Evolutionary conservation across 2,113 vertebrate species (phyloP).

Genomic region (Bufo bufo): DNA sequence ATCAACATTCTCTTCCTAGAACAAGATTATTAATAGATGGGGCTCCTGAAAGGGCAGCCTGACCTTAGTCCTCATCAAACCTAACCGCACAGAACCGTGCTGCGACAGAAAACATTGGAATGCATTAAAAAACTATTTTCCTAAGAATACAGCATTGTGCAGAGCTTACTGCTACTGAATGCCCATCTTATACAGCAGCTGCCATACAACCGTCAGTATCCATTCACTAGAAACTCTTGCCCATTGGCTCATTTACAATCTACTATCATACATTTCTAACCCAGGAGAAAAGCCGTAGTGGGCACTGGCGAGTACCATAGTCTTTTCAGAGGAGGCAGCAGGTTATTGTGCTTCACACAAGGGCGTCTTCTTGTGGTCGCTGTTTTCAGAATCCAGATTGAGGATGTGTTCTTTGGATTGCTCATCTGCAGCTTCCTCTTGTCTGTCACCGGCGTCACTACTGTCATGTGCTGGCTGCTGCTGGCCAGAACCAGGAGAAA

Average conservation of each 20-base stretch:
- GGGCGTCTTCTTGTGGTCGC: neutral
- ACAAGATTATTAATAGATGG: conserved; percentile 37
- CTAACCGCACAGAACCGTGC: neutral
- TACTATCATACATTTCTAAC: too few species aligned
- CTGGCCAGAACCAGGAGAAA: neutral
- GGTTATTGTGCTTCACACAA: conserved; percentile 13
- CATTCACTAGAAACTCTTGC: neutral
- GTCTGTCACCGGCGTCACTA: neutral
- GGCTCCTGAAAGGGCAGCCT: conserved; percentile 17
- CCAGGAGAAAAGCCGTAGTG: neutral
- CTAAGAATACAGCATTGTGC: neutral
- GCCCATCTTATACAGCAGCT: neutral
- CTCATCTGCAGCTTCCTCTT: conserved; percentile 3
- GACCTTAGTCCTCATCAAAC: conserved; percentile 4
- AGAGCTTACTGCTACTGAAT: neutral
- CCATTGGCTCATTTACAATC: neutral
- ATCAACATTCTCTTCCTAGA: conserved; percentile 37
- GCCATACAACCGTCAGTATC: neutral
- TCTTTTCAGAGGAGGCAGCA: neutral
- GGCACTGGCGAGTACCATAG: conserved; percentile 16
- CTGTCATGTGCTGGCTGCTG: conserved; percentile 9
- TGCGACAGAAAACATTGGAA: conserved; percentile 10
- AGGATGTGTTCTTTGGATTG: neutral
- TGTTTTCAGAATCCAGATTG: neutral
- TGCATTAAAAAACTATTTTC: conserved; percentile 10